These are phyloP conservation scores for Gonioctena quinquepunctata DNA, from an alignment of 1,140 invertebrate species.

Conservation along the genomic window DNA sequence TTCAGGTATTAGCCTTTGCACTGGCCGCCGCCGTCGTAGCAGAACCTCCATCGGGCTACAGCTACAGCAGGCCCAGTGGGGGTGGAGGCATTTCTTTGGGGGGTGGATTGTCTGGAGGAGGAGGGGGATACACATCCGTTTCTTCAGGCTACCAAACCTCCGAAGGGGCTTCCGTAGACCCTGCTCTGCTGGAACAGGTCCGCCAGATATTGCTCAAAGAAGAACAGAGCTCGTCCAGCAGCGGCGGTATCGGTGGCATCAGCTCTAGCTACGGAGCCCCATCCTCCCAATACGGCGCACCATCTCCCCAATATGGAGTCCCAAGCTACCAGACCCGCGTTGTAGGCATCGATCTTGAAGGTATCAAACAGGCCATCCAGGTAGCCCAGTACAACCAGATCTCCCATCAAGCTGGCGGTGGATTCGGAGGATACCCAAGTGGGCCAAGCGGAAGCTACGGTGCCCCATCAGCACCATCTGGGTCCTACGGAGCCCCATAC, in stretches of 20 bases:
- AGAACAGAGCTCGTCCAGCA: constrained; percentile 67
- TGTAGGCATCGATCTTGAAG: constrained; percentile 75
- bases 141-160: constrained; percentile 72
- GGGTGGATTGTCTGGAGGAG: constrained; percentile 60
- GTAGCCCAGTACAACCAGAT: constrained; percentile 72
- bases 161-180: constrained; percentile 79
- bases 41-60: constrained; percentile 70
- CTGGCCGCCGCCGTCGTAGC: constrained; percentile 62
- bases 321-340: constrained; percentile 64
- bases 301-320: constrained; percentile 63
- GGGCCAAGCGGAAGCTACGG: constrained; percentile 54
- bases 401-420: constrained; percentile 48
- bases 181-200: constrained; percentile 76
- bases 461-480: constrained; percentile 56
- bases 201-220: constrained; percentile 80
- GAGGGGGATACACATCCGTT: constrained; percentile 74
- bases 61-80: constrained; percentile 64
- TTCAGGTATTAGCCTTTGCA: constrained; percentile 68
- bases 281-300: constrained; percentile 65
- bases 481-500: constrained; percentile 65
- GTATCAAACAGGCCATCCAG: constrained; percentile 75
- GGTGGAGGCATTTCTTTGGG: constrained; percentile 58
- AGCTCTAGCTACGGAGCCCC: constrained; percentile 63
- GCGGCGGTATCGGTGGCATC: constrained; percentile 54
- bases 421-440: constrained; percentile 62